Evolutionary conservation across 2,888 invertebrate genomes (phyloP), one percentile per base, ranked within the genome.

Genomic region (Cephus nigrinus): DNA sequence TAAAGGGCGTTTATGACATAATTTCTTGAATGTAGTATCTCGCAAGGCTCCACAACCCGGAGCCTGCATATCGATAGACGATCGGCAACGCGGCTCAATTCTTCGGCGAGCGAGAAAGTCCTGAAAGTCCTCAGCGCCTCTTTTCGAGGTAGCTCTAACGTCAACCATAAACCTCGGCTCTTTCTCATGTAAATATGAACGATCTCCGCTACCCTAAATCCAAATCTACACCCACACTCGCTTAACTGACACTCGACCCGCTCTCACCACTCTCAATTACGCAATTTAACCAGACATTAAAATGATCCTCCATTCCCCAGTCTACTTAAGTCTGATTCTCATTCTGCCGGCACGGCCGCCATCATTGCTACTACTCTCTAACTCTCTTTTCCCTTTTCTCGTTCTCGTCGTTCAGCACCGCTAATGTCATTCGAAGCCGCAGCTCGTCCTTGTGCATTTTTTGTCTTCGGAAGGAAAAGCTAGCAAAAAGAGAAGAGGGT

Each of bases 231-330:
- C n/a, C n/a, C n/a, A 69, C 30, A 30, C 30, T 4, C 69, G 69
- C 31, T 40, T 40, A 15, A 15, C 40, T 30, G 32, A 30, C 69
- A 30, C 69, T 69, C 69, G 69, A 69, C 69, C 32, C 40, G 15
- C 81, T 80, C 81, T 80, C 82, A 76, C 81, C 80, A 84, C 84
- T 88, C 84, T 85, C 86, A 87, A 87, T 89, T 87, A 88, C 84
- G 84, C 84, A 88, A 88, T 90, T 89, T 87, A 88, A 86, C 86
- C 84, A 85, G 86, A 86, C 86, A 87, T 88, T 86, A 87, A 87
- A 87, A 87, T 87, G 83, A 87, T 88, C 84, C 86, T 84, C 85
- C 88, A 87, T 88, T 86, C 84, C 84, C 83, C 81, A 82, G 88
- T 87, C 86, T 87, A 87, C 86, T 87, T 85, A 87, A 88, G 83